A percentile compares a stretch with the other conserved stretches of the same genome.
Conservation (phyloP, 2,888 invertebrate genomes). For the Hecatera dysodea region DNA sequence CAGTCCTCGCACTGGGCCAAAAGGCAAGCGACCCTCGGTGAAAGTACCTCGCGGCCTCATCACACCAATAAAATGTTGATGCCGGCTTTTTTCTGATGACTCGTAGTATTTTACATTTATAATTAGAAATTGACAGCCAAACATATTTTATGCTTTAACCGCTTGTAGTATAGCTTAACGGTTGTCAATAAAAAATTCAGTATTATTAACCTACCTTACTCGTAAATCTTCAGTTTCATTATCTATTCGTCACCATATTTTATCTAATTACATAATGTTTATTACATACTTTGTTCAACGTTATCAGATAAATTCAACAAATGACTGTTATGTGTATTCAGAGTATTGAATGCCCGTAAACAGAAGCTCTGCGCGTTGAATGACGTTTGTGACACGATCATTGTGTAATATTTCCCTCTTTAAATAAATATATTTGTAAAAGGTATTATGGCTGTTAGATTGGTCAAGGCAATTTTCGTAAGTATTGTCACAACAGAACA, state of each 20-base stretch:
- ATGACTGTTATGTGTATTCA: slow-evolving; percentile 14
- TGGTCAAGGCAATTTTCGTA: slow-evolving; percentile 87
- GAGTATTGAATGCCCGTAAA: slow-evolving; percentile 53
- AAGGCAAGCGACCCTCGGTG: slow-evolving; percentile 86
- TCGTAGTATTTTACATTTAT: slow-evolving; percentile 45
- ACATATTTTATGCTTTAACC: slow-evolving; percentile 13
- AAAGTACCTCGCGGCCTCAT: slow-evolving; percentile 84
- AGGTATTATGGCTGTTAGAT: slow-evolving; percentile 84
- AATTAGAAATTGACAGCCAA: slow-evolving; percentile 40
- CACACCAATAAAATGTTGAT: slow-evolving; percentile 67
- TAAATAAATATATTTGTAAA: slow-evolving; percentile 86
- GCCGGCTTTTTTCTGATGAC: slow-evolving; percentile 49
- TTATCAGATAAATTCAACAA: slow-evolving; percentile 33
- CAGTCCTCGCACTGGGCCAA: slow-evolving; percentile 75
- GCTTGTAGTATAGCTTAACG: slow-evolving; percentile 19
- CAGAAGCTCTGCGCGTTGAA: slow-evolving; percentile 67
- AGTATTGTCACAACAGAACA: slow-evolving; percentile 78
- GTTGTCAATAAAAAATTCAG: slow-evolving; percentile 7
- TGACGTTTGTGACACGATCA: slow-evolving; percentile 78
- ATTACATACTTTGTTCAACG: neutral
- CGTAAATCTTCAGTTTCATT: neutral
- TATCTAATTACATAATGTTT: slow-evolving; percentile 17
- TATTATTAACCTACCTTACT: neutral
- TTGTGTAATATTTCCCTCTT: slow-evolving; percentile 82
- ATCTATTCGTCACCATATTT: neutral